A percentile compares a stretch with the other conserved stretches of the same genome.
These are phyloP conservation scores for Orthosia gothica DNA, from an alignment of 2,888 invertebrate species.

Conservation along the genomic window DNA sequence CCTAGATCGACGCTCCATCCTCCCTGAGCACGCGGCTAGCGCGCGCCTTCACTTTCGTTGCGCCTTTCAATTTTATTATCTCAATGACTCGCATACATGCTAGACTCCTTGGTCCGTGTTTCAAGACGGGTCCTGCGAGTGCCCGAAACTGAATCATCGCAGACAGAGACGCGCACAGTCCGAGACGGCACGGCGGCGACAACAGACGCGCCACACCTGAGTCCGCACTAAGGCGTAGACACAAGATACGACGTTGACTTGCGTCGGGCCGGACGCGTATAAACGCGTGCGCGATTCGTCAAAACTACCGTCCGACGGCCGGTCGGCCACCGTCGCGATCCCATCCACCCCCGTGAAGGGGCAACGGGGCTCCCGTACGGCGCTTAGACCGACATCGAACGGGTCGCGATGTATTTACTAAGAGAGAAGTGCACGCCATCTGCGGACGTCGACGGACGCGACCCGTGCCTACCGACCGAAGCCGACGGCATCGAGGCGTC, in stretches of 20 bases:
- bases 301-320: slow-evolving; percentile 64
- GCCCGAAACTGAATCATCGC: slow-evolving; percentile 85
- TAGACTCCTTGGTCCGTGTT: slow-evolving; percentile 82
- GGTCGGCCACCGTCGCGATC: background rate
- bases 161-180: slow-evolving; percentile 82
- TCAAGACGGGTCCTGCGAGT: slow-evolving; percentile 94
- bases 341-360: too few species aligned
- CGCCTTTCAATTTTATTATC: slow-evolving; percentile 91
- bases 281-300: slow-evolving; percentile 71
- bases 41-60: slow-evolving; percentile 92
- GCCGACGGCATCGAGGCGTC: slow-evolving; percentile 35
- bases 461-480: background rate
- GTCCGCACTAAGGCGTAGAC: slow-evolving; percentile 79
- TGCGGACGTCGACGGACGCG: background rate
- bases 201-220: slow-evolving; percentile 71
- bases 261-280: slow-evolving; percentile 77
- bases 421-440: slow-evolving; percentile 78
- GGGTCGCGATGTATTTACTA: slow-evolving; percentile 91
- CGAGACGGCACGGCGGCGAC: slow-evolving; percentile 76
- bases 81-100: slow-evolving; percentile 94
- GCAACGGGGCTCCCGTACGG: too few species aligned
- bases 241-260: slow-evolving; percentile 72
- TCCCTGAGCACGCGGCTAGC: slow-evolving; percentile 81
- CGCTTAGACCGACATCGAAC: slow-evolving; percentile 86
- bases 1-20: slow-evolving; percentile 84